Base-by-base conservation (phyloP, 2,888 invertebrate genomes). In the Steromphala cineraria region DNA sequence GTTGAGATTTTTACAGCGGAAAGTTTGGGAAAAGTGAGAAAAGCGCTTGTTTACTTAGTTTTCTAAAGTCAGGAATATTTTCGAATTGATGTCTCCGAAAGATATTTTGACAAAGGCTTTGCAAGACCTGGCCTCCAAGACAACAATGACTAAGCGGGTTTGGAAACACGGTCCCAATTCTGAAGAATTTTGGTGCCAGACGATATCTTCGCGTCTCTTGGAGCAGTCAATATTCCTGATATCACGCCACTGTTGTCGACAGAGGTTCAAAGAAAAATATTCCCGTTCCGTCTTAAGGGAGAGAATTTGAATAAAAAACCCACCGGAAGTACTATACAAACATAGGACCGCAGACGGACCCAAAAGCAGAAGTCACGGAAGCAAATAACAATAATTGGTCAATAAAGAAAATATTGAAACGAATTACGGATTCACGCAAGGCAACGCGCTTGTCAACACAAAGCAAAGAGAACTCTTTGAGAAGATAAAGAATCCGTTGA, bases 251-350 rank as follows among this genome's bases (percentile, higher is more conserved):
- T 40, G 40, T 19, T 71, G 36, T 71, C 71, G 71, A 36, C 40
- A 31, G 36, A 71, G 31, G 40, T 40, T 71, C 71, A 71, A 71
- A 71, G 71, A 71, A 71, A 71, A 71, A 71, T 71, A 71, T 71
- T 71, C 71, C 71, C 71, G 40, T 71, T 71, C 71, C 71, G 71
- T 71, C 71, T 71, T 71, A 71, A 71, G 71, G 71, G 71, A 71
- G 31, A 71, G 71, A 71, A 71, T 71, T 71, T 71, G 71, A 71
- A 71, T 71, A 71, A 71, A 71, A 71, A 21, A 36, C 71, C 19
- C 71, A 71, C 71, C 71, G 71, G 71, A 71, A 71, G 31, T 71
- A 36, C 31, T 36, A 71, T 17, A 71, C 71, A 71, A 71, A 71
- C 71, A 71, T 36, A 71, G 40, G 71, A 71, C 71, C 71, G 40